phyloP scores from a whole-genome alignment of 2,888 invertebrate genomes.

The Heliconius hortense region DNA sequence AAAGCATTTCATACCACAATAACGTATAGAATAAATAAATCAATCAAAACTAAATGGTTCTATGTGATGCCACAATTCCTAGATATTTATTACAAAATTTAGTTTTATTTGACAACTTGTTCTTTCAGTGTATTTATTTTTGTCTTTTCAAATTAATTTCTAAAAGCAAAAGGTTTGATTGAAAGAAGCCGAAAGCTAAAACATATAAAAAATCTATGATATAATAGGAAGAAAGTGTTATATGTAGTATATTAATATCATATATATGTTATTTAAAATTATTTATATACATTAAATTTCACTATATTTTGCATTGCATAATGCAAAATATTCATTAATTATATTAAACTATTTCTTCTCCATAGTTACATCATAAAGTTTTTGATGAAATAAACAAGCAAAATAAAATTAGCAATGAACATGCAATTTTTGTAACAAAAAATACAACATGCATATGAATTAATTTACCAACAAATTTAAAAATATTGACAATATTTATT shows the following conservation, averaged over 20 bases:
- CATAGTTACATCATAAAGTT: background rate
- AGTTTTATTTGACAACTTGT: background rate
- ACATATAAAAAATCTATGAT: background rate
- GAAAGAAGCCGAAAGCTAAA: background rate
- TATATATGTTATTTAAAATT: background rate
- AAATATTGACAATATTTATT: constrained; percentile 1
- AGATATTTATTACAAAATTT: background rate
- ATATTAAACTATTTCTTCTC: background rate
- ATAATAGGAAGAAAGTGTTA: no score
- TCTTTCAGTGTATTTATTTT: background rate
- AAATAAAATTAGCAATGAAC: constrained; percentile 6
- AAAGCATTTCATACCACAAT: constrained; percentile 11
- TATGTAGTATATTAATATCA: no score
- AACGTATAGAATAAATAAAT: constrained; percentile 10
- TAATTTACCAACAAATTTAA: background rate
- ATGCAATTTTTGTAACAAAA: constrained; percentile 7
- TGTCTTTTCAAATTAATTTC: background rate
- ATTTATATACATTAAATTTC: background rate
- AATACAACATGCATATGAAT: constrained; percentile 9
- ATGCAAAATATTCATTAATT: background rate
- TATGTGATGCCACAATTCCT: background rate
- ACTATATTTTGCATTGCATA: background rate
- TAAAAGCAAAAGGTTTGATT: background rate
- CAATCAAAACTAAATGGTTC: constrained; percentile 5
- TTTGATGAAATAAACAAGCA: background rate